Base-by-base conservation (phyloP, 2,113 vertebrate species). In the Gallinago paraguaiae region DNA sequence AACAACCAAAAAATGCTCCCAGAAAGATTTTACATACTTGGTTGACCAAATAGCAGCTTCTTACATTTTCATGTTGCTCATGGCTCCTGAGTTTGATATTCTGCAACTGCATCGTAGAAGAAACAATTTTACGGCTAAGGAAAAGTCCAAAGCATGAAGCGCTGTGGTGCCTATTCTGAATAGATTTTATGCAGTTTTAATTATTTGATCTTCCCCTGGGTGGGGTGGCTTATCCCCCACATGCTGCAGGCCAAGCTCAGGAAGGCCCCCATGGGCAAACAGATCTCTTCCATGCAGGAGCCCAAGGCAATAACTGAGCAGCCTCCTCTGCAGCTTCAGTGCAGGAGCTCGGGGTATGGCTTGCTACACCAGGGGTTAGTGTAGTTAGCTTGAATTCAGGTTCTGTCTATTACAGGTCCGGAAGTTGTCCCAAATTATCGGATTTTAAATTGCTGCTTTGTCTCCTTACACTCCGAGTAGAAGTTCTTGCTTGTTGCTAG, bases 201-300 rank as follows among this genome's bases (percentile, higher is more conserved):
- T 74, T 33, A 28, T 68, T 19, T 63, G 22, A 31, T 79, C 33
- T 33, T 63, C 4, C 15, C 8, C 7, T 0, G 1, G 35, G 24
- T 63, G 48, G 46, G 43, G 30, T 68, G 28, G 17, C 11, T 20
- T 23, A 39, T 56, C 17, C 48, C 19, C 9, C 6, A 14, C 0
- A 4, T 1, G 5, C 28, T 51, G 30, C 30, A 4, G 51, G 17
- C 8, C 8, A 27, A 43, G 41, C n/a, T 48, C 2, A 1, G 45
- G 56, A 22, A 31, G 33, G 25, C 3, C 10, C 22, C 2, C 1
- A 20, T 0, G 1, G 11, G 11, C 37, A 46, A 28, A 24, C 13
- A n/a, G 31, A 76, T 23, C 20, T 65, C 31, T 48, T 37, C 51
- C 9, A 4, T 25, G 39, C 2, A 3, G 57, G 19, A 72, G 30